Percentiles rank a stretch among this genome's conserved stretches.
Conservation (phyloP, 2,113 vertebrate genomes). For the Chauna torquata region DNA sequence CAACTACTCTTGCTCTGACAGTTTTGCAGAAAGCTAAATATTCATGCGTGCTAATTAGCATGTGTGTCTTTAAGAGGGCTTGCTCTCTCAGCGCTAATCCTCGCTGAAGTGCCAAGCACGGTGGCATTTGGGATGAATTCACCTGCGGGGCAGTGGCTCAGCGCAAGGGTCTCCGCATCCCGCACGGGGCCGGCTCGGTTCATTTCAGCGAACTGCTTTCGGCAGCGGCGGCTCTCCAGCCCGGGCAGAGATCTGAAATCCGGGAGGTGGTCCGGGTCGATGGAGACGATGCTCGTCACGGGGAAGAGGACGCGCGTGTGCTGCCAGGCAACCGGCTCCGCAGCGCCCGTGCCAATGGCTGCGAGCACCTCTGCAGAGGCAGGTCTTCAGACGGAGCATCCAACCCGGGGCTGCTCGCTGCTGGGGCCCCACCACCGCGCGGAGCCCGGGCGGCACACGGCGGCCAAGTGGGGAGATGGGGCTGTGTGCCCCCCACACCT, state of each 20-base stretch:
- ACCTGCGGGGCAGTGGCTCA: background rate
- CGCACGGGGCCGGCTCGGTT: background rate
- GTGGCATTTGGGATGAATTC: background rate
- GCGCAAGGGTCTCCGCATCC: background rate
- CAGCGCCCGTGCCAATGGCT: conserved; percentile 54
- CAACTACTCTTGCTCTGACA: background rate
- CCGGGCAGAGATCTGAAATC: background rate
- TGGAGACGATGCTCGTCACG: conserved; percentile 5
- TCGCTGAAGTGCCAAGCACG: background rate
- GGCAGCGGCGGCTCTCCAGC: background rate
- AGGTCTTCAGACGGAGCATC: conserved; percentile 6
- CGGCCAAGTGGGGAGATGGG: fast-evolving
- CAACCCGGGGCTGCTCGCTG: background rate
- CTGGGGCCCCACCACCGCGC: background rate
- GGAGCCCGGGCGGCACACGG: fast-evolving
- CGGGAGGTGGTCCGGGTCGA: conserved; percentile 14
- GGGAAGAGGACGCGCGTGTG: conserved; percentile 30
- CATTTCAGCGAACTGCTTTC: fast-evolving
- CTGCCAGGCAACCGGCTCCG: conserved; percentile 66
- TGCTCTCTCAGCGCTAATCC: background rate
- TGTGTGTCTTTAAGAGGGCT: conserved; percentile 17
- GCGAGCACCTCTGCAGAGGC: conserved; percentile 64
- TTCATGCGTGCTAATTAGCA: background rate
- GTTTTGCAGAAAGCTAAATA: background rate
- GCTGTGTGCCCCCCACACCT: background rate